Base-by-base conservation (phyloP, 37 sponge, comb jelly and placozoan species). In the Haliclona indistincta region DNA sequence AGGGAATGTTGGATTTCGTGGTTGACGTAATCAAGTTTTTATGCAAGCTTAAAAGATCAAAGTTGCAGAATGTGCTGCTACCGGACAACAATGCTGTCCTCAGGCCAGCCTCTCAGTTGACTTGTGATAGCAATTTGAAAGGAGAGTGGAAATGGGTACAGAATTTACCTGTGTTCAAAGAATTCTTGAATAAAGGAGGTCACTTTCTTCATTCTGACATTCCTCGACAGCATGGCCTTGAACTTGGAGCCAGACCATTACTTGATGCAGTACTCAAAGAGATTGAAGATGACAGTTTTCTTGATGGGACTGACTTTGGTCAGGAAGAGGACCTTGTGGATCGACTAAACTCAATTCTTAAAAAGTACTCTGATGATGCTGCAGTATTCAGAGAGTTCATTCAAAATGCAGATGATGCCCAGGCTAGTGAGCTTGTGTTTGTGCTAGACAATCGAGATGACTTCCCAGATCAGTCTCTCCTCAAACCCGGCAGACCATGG, bases 391-490 rank as follows among this genome's bases (percentile, higher is more conserved):
- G 71, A 41, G 92, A 91, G 61, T 81, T 86, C 38, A 78, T 91
- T 51, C 92, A 91, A 38, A 86, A 91, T 79, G 92, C 92, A 49
- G 92, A 91, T 54, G 92, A 91, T 83, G 86, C 92, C 2, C 43
- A 74, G 26, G 92, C 92, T 33, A 73, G 80, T 35, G 87, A 86
- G 32, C 74, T 91, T 25, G 80, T 63, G 2, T 86, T 91, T 64
- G 55, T 91, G 36, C 67, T 91, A 11, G 92, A 91, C 43, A 58
- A 71, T 32, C 53, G 86, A 4, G 62, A 0, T 1, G 2, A 53
- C 17, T 69, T 44, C 71, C 68, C 67, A 39, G 73, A 77, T 38
- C 23, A 54, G 37, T 36, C 7, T 4, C 44, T 90, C 19, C 73
- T 81, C 54, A 40, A 77, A 37, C 3, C 41, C 8, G 62, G 76